Evolutionary conservation across 2,113 vertebrate genomes (phyloP).

Genomic region (Mastomys coucha): DNA sequence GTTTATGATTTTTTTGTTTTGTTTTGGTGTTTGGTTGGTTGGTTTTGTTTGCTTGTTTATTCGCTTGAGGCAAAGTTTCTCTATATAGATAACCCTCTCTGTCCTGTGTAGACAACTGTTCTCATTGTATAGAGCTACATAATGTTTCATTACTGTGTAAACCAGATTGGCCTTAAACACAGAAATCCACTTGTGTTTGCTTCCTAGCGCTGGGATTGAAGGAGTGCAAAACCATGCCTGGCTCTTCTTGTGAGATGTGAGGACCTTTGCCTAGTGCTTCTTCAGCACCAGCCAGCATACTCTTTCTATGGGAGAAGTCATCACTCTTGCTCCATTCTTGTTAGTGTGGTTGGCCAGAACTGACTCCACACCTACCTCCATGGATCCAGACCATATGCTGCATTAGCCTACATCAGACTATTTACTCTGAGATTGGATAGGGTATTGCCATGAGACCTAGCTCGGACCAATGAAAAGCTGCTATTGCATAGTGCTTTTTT

Average conservation of each 20-base stretch:
- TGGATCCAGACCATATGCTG: neutral
- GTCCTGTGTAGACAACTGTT: too few species aligned
- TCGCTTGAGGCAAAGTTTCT: neutral
- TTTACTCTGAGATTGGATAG: neutral
- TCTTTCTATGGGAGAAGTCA: neutral
- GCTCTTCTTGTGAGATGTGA: neutral
- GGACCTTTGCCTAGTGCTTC: neutral
- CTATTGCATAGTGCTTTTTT: neutral
- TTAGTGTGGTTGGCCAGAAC: neutral
- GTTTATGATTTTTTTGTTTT: neutral
- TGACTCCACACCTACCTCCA: neutral
- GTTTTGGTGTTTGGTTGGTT: neutral
- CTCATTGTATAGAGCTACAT: too few species aligned
- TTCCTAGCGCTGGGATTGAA: neutral
- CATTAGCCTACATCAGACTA: neutral
- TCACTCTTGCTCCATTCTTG: neutral
- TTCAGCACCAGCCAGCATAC: neutral
- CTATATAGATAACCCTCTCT: neutral
- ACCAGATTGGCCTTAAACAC: neutral
- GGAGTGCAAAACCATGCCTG: neutral
- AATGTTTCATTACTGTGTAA: neutral
- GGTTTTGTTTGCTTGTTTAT: neutral
- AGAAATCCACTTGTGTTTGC: neutral
- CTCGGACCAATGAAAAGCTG: neutral
- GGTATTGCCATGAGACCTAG: rapidly evolving